Evolutionary conservation across 2,888 invertebrate genomes (phyloP), one percentile per base, ranked within the genome.

Genomic region (Eristalinus sepulchralis): DNA sequence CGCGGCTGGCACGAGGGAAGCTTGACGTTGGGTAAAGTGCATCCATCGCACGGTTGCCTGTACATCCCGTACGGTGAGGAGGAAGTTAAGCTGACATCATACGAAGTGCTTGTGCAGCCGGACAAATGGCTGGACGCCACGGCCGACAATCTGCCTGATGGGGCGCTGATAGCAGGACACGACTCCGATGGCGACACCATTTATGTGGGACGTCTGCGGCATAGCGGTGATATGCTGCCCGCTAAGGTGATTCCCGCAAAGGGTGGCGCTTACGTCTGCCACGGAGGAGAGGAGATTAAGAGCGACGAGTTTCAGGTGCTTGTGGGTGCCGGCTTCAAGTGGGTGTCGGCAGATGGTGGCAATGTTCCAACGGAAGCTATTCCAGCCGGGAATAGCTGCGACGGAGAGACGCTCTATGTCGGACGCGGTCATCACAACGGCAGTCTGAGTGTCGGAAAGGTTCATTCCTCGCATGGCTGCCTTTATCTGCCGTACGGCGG

Each of bases 11-110:
- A 95, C 88, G 94, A 95, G 88, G 96, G 95, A 11, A 94, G 95
- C 89, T 94, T 95, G 83, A 95, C 95, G 11, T 93, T 96, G 81
- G 96, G 96, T 90, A 96, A 96, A 94, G 95, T 96, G 20, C 94
- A 94, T 83, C 93, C 93, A 1, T 93, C 93, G 9, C 93, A 94
- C 76, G 92, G 93, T 20, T 92, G 92, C 75, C 89, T 94, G 13
- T 94, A 94, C 86, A 92, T 94, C 70, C 93, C 94, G 2, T 94
- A 90, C 82, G 92, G 91, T 36, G 93, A 93, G 2, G 90, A 91
- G 59, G 94, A 94, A 89, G 80, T 93, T 2, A 89, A 92, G 53
- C 88, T 91, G 55, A 91, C 89, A 53, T 90, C 91, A 8, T 94
- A 94, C 85, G 94, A 94, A 88, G 92, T 92, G 4, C 89, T 92